Percentiles rank a stretch among this genome's conserved stretches.
Conservation (phyloP, 2,797 vertebrate genomes). For the Pelodytes ibericus region DNA sequence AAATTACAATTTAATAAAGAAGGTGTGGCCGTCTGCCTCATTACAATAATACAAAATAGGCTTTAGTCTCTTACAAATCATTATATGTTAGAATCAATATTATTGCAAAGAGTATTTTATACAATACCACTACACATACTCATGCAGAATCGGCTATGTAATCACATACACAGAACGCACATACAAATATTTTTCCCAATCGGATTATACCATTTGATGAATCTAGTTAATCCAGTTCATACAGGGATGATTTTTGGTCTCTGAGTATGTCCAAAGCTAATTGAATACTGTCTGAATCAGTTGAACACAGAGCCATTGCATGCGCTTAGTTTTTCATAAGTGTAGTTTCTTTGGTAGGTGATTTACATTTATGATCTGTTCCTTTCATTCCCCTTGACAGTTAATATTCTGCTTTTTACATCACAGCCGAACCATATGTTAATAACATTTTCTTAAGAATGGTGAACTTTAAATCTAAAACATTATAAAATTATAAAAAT, state of each 20-base stretch:
- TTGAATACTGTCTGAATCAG: conserved; percentile 39
- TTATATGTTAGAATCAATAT: too few species aligned
- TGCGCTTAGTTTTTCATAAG: conserved; percentile 31
- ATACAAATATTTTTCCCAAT: too few species aligned
- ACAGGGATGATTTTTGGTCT: conserved; percentile 17
- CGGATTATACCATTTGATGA: too few species aligned
- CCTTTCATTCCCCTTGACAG: conserved; percentile 19
- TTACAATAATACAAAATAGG: too few species aligned
- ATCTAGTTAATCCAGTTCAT: too few species aligned
- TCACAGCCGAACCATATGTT: conserved; percentile 39
- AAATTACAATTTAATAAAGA: too few species aligned
- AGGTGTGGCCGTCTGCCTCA: too few species aligned
- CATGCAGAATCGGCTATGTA: neutral
- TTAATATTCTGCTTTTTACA: conserved; percentile 34
- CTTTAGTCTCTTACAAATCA: too few species aligned
- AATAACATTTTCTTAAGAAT: conserved; percentile 29
- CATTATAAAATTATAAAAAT: conserved; percentile 37
- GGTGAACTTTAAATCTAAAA: conserved; percentile 15
- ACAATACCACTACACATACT: neutral
- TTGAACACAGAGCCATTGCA: conserved; percentile 34
- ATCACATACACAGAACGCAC: too few species aligned
- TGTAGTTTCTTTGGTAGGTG: conserved; percentile 21
- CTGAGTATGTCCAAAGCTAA: conserved; percentile 20
- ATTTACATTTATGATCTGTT: conserved; percentile 50
- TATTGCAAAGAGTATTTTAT: neutral